These are phyloP conservation scores for Uropetala carovei DNA, from an alignment of 2,888 invertebrate species.

Conservation along the genomic window DNA sequence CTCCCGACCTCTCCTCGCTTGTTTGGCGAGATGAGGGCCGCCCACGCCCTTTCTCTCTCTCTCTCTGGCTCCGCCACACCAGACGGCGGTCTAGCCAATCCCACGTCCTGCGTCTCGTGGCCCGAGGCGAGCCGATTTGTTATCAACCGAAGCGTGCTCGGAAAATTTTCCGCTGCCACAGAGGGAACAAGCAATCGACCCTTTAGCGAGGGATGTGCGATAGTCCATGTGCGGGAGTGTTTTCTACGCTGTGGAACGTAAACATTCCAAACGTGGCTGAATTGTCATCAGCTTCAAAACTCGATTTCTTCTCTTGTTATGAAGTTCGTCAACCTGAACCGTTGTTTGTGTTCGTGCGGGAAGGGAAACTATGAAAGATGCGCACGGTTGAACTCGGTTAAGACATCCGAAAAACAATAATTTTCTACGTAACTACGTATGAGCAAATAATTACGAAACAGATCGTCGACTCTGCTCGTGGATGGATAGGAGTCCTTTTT, in stretches of 20 bases:
- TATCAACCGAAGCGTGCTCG: conserved; percentile 43
- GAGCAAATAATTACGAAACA: too few relatives aligned
- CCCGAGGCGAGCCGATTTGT: conserved; percentile 39
- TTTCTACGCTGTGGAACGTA: conserved; percentile 21
- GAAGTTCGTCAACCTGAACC: not conserved
- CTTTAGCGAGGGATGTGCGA: conserved; percentile 23
- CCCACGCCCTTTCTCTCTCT: not conserved
- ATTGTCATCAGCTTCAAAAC: conserved; percentile 44
- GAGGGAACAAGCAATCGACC: not conserved
- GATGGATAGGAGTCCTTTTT: too few relatives aligned
- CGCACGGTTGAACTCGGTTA: too few relatives aligned
- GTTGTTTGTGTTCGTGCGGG: too few relatives aligned
- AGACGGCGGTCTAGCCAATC: not conserved
- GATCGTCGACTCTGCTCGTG: too few relatives aligned
- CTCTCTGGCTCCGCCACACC: not conserved
- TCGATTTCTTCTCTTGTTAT: not conserved
- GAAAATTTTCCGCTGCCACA: conserved; percentile 55
- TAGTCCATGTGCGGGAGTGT: not conserved
- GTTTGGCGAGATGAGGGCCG: conserved; percentile 28
- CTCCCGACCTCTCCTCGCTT: conserved; percentile 56
- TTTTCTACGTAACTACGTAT: too few relatives aligned
- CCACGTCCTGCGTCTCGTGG: not conserved
- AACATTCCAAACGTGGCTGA: conserved; percentile 42
- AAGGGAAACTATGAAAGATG: too few relatives aligned
- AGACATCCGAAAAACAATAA: too few relatives aligned